These are phyloP conservation scores for Acipenser oxyrinchus DNA, from an alignment of 2,797 vertebrate genomes.

Conservation along the genomic window DNA sequence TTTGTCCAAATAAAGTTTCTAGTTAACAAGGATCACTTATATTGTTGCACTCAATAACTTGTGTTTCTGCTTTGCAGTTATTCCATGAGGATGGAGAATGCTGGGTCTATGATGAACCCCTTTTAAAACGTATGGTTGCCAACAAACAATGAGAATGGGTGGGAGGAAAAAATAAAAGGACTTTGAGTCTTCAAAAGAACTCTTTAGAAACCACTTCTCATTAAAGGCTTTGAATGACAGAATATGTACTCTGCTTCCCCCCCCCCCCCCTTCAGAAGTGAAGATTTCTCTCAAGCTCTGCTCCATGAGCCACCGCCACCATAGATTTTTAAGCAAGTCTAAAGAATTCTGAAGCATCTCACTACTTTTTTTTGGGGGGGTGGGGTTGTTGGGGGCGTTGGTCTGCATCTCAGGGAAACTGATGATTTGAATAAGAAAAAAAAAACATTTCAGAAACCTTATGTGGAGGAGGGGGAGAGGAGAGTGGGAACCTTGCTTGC, in stretches of 20 bases:
- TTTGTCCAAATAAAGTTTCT: too few species aligned
- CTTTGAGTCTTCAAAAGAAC: slow-evolving; percentile 64
- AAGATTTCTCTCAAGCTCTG: background rate
- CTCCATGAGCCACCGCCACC: too few species aligned
- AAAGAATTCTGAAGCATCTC: too few species aligned
- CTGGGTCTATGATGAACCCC: slow-evolving; percentile 95
- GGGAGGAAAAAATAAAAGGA: background rate
- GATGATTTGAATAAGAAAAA: slow-evolving; percentile 72
- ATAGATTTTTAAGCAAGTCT: too few species aligned
- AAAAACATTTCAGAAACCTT: slow-evolving; percentile 52
- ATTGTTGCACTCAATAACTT: too few species aligned
- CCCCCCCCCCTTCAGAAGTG: slow-evolving; percentile 32
- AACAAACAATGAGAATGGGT: slow-evolving; percentile 61
- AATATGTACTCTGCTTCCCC: slow-evolving; percentile 53
- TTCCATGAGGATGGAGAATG: slow-evolving; percentile 97
- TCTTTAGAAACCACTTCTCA: slow-evolving; percentile 59
- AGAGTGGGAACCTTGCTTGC: slow-evolving; percentile 45
- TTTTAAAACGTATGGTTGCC: slow-evolving; percentile 80
- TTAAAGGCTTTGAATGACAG: slow-evolving; percentile 65
- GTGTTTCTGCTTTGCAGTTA: slow-evolving; percentile 51
- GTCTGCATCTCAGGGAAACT: slow-evolving; percentile 97
- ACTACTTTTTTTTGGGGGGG: background rate
- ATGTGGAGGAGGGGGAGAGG: slow-evolving; percentile 40
- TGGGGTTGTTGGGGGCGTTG: slow-evolving; percentile 6
- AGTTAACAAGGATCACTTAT: too few species aligned